Evolutionary conservation across 2,888 invertebrate species (phyloP).

Genomic region (Meliscaeva auricollis): DNA sequence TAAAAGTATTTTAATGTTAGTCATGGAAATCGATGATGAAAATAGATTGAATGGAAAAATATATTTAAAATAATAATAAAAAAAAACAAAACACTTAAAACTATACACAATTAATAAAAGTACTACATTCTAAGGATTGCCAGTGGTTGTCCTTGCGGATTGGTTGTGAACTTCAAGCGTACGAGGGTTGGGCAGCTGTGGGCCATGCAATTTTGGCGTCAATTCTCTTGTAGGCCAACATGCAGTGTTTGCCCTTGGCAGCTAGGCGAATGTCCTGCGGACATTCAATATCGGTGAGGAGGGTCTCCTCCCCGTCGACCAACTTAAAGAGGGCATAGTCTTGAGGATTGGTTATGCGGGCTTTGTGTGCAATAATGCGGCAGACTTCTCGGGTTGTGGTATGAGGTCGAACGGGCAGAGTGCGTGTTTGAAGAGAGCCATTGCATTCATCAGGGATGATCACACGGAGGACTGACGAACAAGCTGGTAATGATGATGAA

Average conservation of each 20-base stretch:
- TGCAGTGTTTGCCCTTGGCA: conserved; percentile 92
- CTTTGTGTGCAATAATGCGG: conserved; percentile 97
- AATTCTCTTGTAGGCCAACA: conserved; percentile 97
- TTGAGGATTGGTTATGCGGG: conserved; percentile 97
- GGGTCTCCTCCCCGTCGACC: conserved; percentile 96
- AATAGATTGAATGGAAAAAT: conserved; percentile 41
- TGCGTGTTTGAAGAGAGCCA: conserved; percentile 95
- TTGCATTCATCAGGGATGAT: conserved; percentile 97
- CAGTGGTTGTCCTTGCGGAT: conserved; percentile 45
- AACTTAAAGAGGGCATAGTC: conserved; percentile 97
- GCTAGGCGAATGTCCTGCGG: conserved; percentile 93
- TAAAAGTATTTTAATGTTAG: conserved; percentile 65
- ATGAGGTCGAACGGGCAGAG: conserved; percentile 96
- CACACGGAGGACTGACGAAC: conserved; percentile 92
- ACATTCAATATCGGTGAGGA: conserved; percentile 94
- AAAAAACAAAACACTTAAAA: conserved; percentile 60
- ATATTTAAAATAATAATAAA: conserved; percentile 4
- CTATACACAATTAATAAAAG: conserved; percentile 69
- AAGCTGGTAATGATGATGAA: conserved; percentile 85
- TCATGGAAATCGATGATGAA: conserved; percentile 72
- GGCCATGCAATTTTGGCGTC: conserved; percentile 99
- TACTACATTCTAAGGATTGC: conserved; percentile 64
- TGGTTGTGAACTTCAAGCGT: conserved; percentile 53
- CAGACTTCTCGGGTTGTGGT: conserved; percentile 97
- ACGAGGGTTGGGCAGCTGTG: conserved; percentile 80